These are phyloP conservation scores for Empidonax alnorum DNA, from an alignment of 2,113 vertebrate species.

Conservation along the genomic window DNA sequence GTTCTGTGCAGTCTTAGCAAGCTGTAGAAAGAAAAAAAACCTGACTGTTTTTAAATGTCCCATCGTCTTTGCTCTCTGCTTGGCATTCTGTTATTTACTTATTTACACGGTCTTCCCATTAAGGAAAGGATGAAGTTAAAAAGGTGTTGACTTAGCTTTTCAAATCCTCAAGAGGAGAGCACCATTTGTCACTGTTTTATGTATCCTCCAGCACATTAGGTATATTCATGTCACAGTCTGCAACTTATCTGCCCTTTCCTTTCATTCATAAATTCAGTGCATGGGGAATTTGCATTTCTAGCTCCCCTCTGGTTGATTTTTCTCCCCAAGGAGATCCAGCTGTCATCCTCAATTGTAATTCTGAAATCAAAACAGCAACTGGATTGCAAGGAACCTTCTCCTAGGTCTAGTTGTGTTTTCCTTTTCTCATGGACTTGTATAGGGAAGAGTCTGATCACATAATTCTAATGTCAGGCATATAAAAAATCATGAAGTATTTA, in stretches of 20 bases:
- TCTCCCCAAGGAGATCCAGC: not conserved
- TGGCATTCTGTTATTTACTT: not conserved
- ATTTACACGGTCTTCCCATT: not conserved
- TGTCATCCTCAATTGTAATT: slow-evolving; percentile 1
- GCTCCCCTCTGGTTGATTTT: not conserved
- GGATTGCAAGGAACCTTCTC: not conserved
- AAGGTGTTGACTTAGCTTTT: not conserved
- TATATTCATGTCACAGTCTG: not conserved
- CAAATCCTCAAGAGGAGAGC: not conserved
- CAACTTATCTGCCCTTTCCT: not conserved
- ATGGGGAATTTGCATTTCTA: not conserved
- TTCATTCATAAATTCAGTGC: not conserved
- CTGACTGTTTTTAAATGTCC: not conserved
- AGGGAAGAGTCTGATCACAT: not conserved
- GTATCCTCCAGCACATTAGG: not conserved
- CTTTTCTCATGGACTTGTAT: not conserved
- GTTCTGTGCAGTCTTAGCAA: not conserved
- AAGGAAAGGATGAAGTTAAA: not conserved
- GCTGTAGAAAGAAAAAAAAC: not conserved
- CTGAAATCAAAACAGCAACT: not conserved
- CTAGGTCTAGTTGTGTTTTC: fast-evolving
- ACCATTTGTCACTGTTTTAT: not conserved
- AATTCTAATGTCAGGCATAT: not conserved
- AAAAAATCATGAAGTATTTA: not conserved
- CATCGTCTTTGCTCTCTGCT: not conserved